These are phyloP conservation scores for Erannis defoliaria DNA, from an alignment of 2,888 invertebrate species.

Conservation along the genomic window DNA sequence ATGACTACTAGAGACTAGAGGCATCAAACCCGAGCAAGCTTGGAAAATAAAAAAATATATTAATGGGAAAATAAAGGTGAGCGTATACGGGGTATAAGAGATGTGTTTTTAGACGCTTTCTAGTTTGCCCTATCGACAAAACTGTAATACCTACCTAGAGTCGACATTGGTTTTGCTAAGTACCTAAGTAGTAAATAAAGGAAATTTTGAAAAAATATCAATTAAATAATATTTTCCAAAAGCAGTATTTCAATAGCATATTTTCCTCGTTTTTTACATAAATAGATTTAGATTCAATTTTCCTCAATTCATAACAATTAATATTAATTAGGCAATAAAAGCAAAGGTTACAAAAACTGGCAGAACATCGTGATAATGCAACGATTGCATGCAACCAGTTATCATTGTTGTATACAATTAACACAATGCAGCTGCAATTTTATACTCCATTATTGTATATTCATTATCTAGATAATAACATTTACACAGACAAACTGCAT, in stretches of 20 bases:
- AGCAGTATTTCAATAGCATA: background rate
- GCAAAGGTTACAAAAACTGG: slow-evolving; percentile 23
- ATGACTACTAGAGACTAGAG: too few species aligned
- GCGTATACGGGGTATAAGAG: too few species aligned
- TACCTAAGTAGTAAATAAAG: too few species aligned
- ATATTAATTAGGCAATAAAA: slow-evolving; percentile 27
- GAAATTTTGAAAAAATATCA: too few species aligned
- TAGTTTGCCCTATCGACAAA: too few species aligned
- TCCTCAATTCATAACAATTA: slow-evolving; percentile 27
- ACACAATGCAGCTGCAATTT: slow-evolving; percentile 3
- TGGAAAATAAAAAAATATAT: too few species aligned
- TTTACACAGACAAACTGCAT: background rate
- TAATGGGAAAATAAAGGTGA: too few species aligned
- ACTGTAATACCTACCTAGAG: too few species aligned
- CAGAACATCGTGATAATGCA: slow-evolving; percentile 9
- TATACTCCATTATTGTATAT: slow-evolving; percentile 3
- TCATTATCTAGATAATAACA: background rate
- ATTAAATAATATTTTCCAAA: too few species aligned
- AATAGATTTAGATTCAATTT: slow-evolving; percentile 13
- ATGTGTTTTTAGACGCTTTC: too few species aligned
- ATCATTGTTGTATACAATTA: slow-evolving; percentile 14
- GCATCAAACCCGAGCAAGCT: too few species aligned
- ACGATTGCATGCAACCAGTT: slow-evolving; percentile 13
- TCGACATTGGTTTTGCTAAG: too few species aligned
- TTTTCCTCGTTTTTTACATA: slow-evolving; percentile 3